Evolutionary conservation across 2,797 vertebrate genomes (phyloP), one percentile per base, ranked within the genome.

Genomic region (Eidolon dupreanum): DNA sequence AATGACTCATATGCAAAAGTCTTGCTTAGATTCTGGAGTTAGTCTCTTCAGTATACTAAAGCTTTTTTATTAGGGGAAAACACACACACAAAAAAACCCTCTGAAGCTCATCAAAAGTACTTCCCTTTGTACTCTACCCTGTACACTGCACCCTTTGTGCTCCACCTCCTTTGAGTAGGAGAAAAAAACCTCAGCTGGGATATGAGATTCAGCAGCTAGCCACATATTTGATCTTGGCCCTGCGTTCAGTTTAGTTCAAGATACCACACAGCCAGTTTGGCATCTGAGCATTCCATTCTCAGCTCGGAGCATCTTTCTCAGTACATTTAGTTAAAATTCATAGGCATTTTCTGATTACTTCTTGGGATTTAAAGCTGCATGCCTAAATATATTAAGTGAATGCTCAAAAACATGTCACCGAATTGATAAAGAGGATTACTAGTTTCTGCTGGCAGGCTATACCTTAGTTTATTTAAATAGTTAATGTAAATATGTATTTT

Each of bases 381-480:
- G n/a, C 41, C 57, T 79, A 55, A 75, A 84, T 89, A 84, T 85
- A 85, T 82, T 77, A 90, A 63, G 24, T 36, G 24, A 91, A n/a
- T 59, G 13, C 41, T 85, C n/a, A 70, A 73, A 88, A 84, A 19
- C 22, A 68, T 93, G 46, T 70, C 55, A 70, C 19, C 63, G 38
- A 71, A 66, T 73, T 78, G 66, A 79, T 71, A 36, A 70, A 55
- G 41, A 57, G 36, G 8, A 90, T 38, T 89, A 66, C 2, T 90
- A 28, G n/a, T 70, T 94, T 92, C 17, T 83, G 20, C 68, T 19
- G 28, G 22, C 51, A 82, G 28, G 15, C 46, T n/a, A 51, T 55
- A 36, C 49, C 49, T 92, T 63, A 74, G 38, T 75, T 89, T 78
- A 71, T 57, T 96, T 86, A 92, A 83, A 83, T 57, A 74, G 8